Conservation (phyloP, 2,797 vertebrate species). For the Diglossa cyanea region DNA sequence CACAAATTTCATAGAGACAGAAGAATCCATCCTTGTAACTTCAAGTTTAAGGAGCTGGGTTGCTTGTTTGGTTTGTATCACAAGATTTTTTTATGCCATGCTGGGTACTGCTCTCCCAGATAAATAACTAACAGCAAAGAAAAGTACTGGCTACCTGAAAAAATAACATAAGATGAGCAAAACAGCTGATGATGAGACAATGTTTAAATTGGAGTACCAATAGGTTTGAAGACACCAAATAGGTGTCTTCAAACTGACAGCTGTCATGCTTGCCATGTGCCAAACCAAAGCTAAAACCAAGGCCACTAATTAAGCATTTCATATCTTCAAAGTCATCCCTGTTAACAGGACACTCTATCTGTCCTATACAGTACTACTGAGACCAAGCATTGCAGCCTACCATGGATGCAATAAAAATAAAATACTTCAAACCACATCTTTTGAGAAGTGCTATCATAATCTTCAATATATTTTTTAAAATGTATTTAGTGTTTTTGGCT, state of each 20-base stretch:
- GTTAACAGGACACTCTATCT: neutral
- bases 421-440: neutral
- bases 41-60: neutral
- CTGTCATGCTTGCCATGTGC: neutral
- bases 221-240: too few species aligned
- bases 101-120: neutral
- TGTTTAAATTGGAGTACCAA: neutral
- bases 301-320: neutral
- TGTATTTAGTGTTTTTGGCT: accelerated
- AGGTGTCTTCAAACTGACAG: neutral
- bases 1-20: neutral
- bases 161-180: neutral
- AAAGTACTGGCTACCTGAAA: neutral
- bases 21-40: neutral
- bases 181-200: neutral
- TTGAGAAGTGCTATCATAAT: neutral
- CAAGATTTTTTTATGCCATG: neutral
- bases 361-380: neutral
- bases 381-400: neutral
- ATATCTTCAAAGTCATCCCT: neutral
- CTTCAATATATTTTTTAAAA: neutral
- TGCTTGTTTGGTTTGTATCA: neutral
- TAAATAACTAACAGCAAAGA: neutral
- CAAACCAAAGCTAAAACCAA: neutral
- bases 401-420: neutral